Evolutionary conservation across 2,797 vertebrate species (phyloP), one percentile per base, ranked within the genome.

Genomic region (Natrix natrix): DNA sequence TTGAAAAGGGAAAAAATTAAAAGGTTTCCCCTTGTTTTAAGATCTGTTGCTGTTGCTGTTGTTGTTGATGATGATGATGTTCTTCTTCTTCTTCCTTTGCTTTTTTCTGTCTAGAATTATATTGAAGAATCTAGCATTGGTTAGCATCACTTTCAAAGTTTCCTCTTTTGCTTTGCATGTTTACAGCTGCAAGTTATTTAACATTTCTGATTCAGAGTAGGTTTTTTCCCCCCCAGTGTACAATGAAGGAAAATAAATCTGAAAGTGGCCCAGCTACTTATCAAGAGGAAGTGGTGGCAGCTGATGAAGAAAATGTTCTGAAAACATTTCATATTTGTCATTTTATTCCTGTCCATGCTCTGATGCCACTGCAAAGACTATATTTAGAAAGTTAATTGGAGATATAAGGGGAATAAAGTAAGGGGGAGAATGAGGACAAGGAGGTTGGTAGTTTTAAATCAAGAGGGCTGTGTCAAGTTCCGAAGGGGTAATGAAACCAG

Each of bases 131-230:
- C 59, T 66, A 86, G 56, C 0, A 0, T 78, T 32, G 78, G 48
- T 94, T 88, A 54, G 87, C 94, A 55, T 95, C 17, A 93, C 28
- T 94, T 95, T 95, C 91, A 86, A 91, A 93, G 37, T 93, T 95
- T 96, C 74, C 94, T 92, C 88, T 92, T 95, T 88, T 59, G 17
- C 57, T 37, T 78, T 43, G 92, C 88, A 91, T 91, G 78, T 59
- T 57, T 57, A 52, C 32, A 93, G 88, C 56, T 87, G 86, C 78
- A 95, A 95, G 90, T 88, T 94, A 91, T 94, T 96, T 90, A 91
- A 91, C 12, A 60, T 92, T 63, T 37, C 88, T 96, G 94, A 95
- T 93, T 91, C 3, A 95, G 78, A 92, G 57, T 20, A 60, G 22
- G 89, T 92, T 89, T 1, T 8, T 8, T 16, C 13, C 26, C 10